A percentile compares a stretch with the other conserved stretches of the same genome.
Evolutionary conservation across 2,797 vertebrate species (phyloP).

Genomic region (Parauchenoglanis punctatus): DNA sequence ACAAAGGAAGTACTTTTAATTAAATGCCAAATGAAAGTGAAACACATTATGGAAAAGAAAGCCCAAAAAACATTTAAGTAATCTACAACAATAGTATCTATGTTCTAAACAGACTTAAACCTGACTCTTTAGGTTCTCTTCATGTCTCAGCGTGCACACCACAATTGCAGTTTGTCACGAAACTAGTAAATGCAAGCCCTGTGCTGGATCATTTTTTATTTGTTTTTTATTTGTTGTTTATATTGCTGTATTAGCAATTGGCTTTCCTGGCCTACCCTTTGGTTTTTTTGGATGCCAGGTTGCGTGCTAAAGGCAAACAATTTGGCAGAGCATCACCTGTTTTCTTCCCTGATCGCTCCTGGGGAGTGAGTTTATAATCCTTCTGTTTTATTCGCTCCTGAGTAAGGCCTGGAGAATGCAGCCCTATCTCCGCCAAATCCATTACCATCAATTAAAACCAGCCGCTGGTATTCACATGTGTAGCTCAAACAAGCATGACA

Average conservation of each 20-base stretch:
- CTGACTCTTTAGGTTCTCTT: neutral
- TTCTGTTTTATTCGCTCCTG: constrained; percentile 76
- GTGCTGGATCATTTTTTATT: constrained; percentile 37
- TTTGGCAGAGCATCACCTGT: constrained; percentile 75
- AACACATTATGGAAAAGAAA: neutral
- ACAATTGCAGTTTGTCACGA: constrained; percentile 52
- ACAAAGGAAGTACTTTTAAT: neutral
- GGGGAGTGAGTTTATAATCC: constrained; percentile 75
- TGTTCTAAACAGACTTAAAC: neutral
- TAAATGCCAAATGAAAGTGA: neutral
- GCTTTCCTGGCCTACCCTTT: constrained; percentile 46
- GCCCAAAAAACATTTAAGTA: neutral
- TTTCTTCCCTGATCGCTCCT: constrained; percentile 75
- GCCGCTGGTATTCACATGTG: constrained; percentile 62
- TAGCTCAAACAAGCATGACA: constrained; percentile 44
- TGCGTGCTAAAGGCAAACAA: constrained; percentile 70
- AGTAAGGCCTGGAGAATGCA: constrained; percentile 73
- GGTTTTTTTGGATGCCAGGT: constrained; percentile 67
- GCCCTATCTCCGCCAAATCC: constrained; percentile 25
- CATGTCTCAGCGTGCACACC: constrained; percentile 13
- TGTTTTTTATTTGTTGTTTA: constrained; percentile 62
- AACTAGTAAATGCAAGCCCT: constrained; percentile 40
- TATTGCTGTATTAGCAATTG: constrained; percentile 64
- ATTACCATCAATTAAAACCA: constrained; percentile 71
- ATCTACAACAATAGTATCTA: neutral